Percentiles rank a stretch among this genome's conserved stretches.
phyloP scores from a whole-genome alignment of 2,113 vertebrate genomes.

The Archilochus colubris region DNA sequence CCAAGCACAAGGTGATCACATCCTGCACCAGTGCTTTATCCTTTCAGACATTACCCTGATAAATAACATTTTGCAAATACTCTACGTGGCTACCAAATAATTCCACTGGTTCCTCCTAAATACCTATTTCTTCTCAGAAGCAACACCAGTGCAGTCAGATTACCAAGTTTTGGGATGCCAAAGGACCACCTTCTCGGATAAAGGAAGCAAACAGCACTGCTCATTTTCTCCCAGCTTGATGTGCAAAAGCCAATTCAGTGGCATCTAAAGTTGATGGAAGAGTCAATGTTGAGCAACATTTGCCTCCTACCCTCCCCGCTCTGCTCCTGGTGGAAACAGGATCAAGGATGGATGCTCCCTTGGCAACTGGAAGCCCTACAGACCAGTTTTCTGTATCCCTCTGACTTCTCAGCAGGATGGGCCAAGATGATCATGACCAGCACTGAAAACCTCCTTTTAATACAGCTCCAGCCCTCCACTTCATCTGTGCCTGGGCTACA shows the following conservation, averaged over 20 bases:
- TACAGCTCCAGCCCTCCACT: not conserved
- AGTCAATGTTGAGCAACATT: not conserved
- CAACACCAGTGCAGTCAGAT: accelerated
- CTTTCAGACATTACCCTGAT: not conserved
- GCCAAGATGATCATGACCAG: not conserved
- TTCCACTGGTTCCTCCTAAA: not conserved
- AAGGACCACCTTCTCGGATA: not conserved
- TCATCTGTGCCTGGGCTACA: not conserved
- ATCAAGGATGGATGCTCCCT: not conserved
- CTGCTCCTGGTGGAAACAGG: not conserved
- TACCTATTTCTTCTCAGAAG: not conserved
- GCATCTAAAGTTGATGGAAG: not conserved
- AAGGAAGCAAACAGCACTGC: not conserved
- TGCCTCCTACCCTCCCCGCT: not conserved
- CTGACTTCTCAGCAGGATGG: not conserved
- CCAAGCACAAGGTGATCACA: not conserved
- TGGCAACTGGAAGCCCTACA: not conserved
- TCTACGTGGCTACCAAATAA: not conserved
- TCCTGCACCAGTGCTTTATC: not conserved
- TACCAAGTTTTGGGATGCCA: not conserved
- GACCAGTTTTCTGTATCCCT: not conserved
- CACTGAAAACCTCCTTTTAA: not conserved
- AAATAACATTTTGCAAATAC: not conserved
- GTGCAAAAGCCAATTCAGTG: not conserved
- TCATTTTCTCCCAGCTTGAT: not conserved